Base-by-base conservation (phyloP, 2,113 vertebrate species). In the Gopherus evgoodei region DNA sequence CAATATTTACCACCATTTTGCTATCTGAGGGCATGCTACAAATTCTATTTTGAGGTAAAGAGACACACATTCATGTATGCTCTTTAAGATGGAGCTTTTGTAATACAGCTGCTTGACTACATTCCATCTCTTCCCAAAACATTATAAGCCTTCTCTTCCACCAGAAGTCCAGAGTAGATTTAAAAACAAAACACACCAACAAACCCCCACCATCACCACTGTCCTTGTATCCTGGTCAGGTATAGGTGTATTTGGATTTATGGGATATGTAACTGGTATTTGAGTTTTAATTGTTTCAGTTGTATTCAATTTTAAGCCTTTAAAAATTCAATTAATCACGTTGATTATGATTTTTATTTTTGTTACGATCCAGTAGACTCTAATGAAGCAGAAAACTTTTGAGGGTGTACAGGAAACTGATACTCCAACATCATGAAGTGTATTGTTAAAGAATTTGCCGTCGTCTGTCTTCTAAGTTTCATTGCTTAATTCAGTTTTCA, bases 1-100 rank as follows among this genome's bases (percentile, higher is more conserved):
- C 62, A n/a, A 21, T 50, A 65, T 21, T 59, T 13, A 76, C 80
- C 83, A 31, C 6, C 50, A 3, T 59, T 86, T 16, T 54, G 8
- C 56, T 93, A 25, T 76, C 80, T 69, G 14, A 53, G 79, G 19
- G 12, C 90, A 62, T 93, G 24, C 80, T 52, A 35, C 5, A 0
- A 62, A 31, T 10, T 19, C 6, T n/a, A 14, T 59, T 0, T 14
- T 7, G 85, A 44, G 29, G 35, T 57, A 78, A 62, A 11, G 25
- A 17, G 5, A 3, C 0, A 14, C 81, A 44, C 38, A 0, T 5
- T 69, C 62, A 3, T 4, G 14, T 38, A 9, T 59, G 31, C 11
- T 2, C 38, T 76, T n/a, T 83, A 83, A 42, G 38, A 57, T 35
- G 54, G 42, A 8, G 1, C 75, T 12, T 21, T 11, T 80, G 1